Evolutionary conservation across 2,888 invertebrate genomes (phyloP).

Genomic region (Brachylomia viminalis): DNA sequence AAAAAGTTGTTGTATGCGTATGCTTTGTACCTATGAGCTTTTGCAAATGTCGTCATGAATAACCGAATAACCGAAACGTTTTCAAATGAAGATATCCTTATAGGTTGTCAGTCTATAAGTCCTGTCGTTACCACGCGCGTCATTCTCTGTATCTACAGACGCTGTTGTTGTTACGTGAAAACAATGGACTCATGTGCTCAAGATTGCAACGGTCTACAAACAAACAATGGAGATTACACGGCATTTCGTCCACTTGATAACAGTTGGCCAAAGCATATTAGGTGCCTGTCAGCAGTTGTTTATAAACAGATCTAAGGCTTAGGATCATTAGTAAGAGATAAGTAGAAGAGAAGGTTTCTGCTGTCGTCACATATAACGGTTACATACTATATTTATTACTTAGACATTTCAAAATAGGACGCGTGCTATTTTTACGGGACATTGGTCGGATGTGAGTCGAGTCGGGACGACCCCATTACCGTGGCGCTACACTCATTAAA

Average conservation of each 20-base stretch:
- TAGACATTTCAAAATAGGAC: conserved; percentile 58
- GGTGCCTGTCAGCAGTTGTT: conserved; percentile 34
- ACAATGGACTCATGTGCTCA: conserved; percentile 39
- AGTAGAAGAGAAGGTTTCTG: conserved; percentile 17
- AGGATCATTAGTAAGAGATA: conserved; percentile 22
- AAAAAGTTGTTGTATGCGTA: background rate
- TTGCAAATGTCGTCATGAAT: background rate
- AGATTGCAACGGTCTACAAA: conserved; percentile 41
- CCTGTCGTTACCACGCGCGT: conserved; percentile 22
- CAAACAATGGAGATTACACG: conserved; percentile 44
- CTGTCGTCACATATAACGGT: conserved; percentile 20
- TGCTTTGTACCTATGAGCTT: background rate
- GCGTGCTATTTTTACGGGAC: conserved; percentile 78
- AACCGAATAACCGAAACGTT: conserved; percentile 17
- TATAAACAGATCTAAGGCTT: conserved; percentile 14
- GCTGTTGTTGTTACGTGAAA: conserved; percentile 30
- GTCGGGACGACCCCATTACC: conserved; percentile 80
- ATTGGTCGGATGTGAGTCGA: conserved; percentile 73
- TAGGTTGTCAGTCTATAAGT: background rate
- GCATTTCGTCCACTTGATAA: conserved; percentile 43
- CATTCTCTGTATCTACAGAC: conserved; percentile 13
- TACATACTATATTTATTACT: conserved; percentile 46
- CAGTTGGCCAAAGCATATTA: conserved; percentile 4
- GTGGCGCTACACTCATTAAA: conserved; percentile 84
- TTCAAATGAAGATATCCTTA: background rate